These are phyloP conservation scores for Mormyrus proboscirostris DNA, from an alignment of 2,797 vertebrate genomes.

Conservation along the genomic window DNA sequence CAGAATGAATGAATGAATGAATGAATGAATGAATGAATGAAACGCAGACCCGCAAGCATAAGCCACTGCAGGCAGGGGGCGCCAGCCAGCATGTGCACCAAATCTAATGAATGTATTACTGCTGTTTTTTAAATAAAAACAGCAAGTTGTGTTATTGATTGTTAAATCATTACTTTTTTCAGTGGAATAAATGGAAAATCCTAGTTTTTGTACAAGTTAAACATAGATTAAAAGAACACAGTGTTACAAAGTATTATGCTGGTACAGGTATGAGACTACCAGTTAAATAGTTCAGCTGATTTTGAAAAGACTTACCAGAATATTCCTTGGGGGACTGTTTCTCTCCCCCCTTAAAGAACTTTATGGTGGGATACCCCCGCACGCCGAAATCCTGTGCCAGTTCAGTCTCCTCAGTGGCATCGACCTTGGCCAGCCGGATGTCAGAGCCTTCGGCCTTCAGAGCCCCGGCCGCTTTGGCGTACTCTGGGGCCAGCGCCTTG, in stretches of 20 bases:
- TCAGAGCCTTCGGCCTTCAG: constrained; percentile 77
- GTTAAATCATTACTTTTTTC: not conserved
- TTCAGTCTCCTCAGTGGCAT: constrained; percentile 90
- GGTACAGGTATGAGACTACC: not conserved
- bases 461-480: constrained; percentile 80
- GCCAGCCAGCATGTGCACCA: not conserved
- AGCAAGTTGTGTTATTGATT: not conserved
- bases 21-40: not conserved
- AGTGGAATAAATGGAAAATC: not conserved
- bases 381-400: constrained; percentile 88
- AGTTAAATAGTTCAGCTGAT: not conserved
- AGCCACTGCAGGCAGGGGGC: not conserved
- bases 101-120: not conserved
- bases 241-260: not conserved
- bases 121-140: not conserved
- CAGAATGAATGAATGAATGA: constrained; percentile 11
- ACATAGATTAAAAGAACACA: not conserved
- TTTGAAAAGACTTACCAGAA: constrained; percentile 65
- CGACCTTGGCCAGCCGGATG: constrained; percentile 87
- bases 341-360: constrained; percentile 91
- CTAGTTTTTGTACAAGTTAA: too few relatives aligned
- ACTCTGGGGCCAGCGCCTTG: constrained; percentile 91
- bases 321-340: constrained; percentile 83
- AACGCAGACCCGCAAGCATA: not conserved
- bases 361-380: constrained; percentile 93